phyloP scores from a whole-genome alignment of 2,888 invertebrate genomes.

The Drosophila siamana region DNA sequence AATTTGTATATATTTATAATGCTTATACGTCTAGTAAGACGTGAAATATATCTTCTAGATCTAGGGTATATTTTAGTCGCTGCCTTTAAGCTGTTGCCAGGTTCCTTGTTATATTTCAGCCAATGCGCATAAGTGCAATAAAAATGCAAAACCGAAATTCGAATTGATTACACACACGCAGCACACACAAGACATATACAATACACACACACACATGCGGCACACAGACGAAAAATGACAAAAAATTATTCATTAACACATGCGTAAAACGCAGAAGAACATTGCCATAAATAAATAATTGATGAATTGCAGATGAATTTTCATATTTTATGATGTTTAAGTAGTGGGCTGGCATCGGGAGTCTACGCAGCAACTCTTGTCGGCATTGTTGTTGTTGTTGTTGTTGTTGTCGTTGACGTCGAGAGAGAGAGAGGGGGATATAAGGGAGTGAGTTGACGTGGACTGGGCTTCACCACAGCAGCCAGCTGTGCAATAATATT shows the following conservation, averaged over 20 bases:
- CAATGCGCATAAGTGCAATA: conserved; percentile 67
- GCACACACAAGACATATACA: too few species aligned
- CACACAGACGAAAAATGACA: conserved; percentile 51
- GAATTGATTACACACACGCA: conserved; percentile 63
- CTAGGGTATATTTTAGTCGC: background rate
- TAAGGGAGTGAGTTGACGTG: too few species aligned
- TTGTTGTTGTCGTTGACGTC: background rate
- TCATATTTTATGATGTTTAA: conserved; percentile 83
- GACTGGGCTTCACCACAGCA: conserved; percentile 27
- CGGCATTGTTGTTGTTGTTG: background rate
- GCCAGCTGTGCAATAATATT: conserved; percentile 73
- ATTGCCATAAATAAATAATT: conserved; percentile 84
- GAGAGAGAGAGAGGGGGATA: background rate
- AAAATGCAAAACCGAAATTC: conserved; percentile 70
- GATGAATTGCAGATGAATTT: conserved; percentile 85
- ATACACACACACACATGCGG: conserved; percentile 5
- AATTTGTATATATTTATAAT: too few species aligned
- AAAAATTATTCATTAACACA: conserved; percentile 81
- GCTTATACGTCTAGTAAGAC: too few species aligned
- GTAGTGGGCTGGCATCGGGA: conserved; percentile 47
- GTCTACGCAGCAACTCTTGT: conserved; percentile 4
- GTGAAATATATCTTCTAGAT: too few species aligned
- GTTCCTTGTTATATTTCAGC: conserved; percentile 15
- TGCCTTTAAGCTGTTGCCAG: too few species aligned
- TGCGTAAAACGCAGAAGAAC: conserved; percentile 75